A percentile compares a stretch with the other conserved stretches of the same genome.
These are phyloP conservation scores for Neostethus bicornis DNA, from an alignment of 2,797 vertebrate genomes.

Conservation along the genomic window DNA sequence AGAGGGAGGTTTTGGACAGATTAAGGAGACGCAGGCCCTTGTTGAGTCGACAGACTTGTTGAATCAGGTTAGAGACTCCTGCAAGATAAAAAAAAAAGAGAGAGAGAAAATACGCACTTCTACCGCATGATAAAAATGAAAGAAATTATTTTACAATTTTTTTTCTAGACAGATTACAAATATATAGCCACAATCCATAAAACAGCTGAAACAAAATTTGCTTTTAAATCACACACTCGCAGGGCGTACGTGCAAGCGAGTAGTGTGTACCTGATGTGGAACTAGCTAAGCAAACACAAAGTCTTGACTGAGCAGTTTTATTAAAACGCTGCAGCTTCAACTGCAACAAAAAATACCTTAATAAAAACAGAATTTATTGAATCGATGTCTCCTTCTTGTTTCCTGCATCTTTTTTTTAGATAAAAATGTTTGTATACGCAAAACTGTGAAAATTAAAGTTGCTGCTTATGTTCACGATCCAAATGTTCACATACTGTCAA, in stretches of 20 bases:
- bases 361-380: conserved; percentile 23
- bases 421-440: not conserved
- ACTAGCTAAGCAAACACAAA: conserved; percentile 29
- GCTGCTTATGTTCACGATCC: conserved; percentile 12
- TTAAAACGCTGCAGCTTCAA: conserved; percentile 21
- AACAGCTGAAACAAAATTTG: not conserved
- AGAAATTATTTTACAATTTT: not conserved
- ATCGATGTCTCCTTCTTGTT: conserved; percentile 2
- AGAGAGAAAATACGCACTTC: not conserved
- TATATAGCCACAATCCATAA: not conserved
- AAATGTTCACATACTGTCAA: not conserved
- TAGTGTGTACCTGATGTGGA: conserved; percentile 20
- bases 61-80: conserved; percentile 90
- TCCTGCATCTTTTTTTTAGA: not conserved
- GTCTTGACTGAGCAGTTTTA: conserved; percentile 23
- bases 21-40: conserved; percentile 90
- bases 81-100: not conserved
- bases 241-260: conserved; percentile 16
- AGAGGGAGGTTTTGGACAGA: conserved; percentile 89
- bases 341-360: conserved; percentile 13
- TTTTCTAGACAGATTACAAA: not conserved
- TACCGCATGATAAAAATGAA: not conserved
- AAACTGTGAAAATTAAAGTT: not conserved
- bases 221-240: conserved; percentile 11
- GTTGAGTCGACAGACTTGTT: conserved; percentile 90